Evolutionary conservation across 2,113 vertebrate genomes (phyloP).

Genomic region (Prinia subflava): DNA sequence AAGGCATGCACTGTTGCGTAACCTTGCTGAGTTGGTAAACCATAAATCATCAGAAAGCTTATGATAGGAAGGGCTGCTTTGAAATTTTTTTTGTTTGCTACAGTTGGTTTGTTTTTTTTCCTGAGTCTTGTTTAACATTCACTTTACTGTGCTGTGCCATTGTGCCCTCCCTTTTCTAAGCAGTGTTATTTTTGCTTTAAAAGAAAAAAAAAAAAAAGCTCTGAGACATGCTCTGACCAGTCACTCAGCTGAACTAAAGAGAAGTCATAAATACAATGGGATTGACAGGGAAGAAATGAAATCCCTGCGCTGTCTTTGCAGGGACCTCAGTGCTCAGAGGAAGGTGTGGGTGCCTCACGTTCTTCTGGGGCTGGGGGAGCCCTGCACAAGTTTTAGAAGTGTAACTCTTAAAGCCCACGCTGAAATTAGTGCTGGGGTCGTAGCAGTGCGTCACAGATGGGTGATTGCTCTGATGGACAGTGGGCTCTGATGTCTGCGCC

Average conservation of each 20-base stretch:
- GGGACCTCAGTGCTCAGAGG: not conserved
- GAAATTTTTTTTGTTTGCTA: constrained; percentile 66
- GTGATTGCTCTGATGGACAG: not conserved
- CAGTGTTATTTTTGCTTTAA: constrained; percentile 48
- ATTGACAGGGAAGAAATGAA: constrained; percentile 54
- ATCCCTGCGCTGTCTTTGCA: constrained; percentile 26
- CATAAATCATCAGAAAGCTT: constrained; percentile 83
- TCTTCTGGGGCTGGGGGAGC: not conserved
- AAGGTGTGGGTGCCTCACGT: not conserved
- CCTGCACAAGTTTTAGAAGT: not conserved
- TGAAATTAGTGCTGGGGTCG: not conserved
- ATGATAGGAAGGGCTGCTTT: constrained; percentile 71
- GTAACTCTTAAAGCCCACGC: not conserved
- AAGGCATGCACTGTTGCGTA: constrained; percentile 86
- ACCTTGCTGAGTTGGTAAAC: constrained; percentile 82
- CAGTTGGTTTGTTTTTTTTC: constrained; percentile 33
- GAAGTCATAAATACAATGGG: constrained; percentile 38
- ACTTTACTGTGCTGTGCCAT: not conserved
- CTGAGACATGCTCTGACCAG: constrained; percentile 54
- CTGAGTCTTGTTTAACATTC: constrained; percentile 21
- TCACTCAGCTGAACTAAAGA: constrained; percentile 37
- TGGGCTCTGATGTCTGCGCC: not conserved
- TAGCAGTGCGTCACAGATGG: not conserved
- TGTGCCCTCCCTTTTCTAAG: not conserved
- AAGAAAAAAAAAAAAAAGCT: not conserved